Evolutionary conservation across 2,888 invertebrate genomes (phyloP).

Genomic region (Ormyrus labotus): DNA sequence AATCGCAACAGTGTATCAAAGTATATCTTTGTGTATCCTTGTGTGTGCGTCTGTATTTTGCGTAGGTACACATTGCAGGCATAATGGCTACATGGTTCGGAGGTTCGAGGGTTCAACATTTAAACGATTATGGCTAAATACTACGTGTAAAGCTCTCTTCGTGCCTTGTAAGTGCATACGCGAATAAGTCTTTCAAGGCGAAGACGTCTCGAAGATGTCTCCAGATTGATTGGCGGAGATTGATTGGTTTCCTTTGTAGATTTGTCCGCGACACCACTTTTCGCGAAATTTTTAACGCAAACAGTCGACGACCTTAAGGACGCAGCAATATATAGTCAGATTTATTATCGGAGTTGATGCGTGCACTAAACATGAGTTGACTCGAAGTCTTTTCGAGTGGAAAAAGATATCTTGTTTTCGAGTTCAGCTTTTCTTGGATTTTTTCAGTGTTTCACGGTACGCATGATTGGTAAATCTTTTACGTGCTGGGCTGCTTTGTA

Average conservation of each 20-base stretch:
- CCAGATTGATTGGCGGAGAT: not conserved
- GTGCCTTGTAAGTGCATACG: not conserved
- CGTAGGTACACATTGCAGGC: not conserved
- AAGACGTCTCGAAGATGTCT: no score
- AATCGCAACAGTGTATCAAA: not conserved
- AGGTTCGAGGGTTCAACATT: no score
- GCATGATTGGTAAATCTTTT: no score
- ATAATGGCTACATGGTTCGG: not conserved
- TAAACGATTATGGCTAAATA: no score
- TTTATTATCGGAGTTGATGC: not conserved
- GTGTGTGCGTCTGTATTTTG: not conserved
- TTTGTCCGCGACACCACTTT: not conserved
- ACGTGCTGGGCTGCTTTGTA: no score
- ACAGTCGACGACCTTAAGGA: not conserved
- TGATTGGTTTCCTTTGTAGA: constrained; percentile 13
- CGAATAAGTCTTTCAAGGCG: no score
- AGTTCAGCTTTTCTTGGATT: no score
- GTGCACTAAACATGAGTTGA: no score
- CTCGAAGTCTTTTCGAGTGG: no score
- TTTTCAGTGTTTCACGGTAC: no score
- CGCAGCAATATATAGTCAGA: not conserved
- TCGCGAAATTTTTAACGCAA: not conserved
- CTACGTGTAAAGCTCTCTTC: no score
- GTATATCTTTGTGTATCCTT: not conserved
- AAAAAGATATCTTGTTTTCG: no score